Evolutionary conservation across 2,888 invertebrate species (phyloP).

Genomic region (Pristionchus fissidentatus): DNA sequence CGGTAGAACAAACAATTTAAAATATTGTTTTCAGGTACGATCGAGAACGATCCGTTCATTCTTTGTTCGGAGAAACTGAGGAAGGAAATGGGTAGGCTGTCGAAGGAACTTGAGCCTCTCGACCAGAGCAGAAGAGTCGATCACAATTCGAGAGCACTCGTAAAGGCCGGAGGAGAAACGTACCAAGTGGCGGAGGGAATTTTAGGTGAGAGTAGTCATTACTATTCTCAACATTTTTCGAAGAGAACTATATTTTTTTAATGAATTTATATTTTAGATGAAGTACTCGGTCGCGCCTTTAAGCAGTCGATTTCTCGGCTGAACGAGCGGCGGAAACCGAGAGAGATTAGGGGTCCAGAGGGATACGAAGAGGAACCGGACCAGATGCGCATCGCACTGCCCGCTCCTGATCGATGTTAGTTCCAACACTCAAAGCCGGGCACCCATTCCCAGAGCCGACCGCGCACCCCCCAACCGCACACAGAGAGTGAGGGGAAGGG

Average conservation of each 20-base stretch:
- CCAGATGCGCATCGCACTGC: slow-evolving; percentile 19
- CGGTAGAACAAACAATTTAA: too few species aligned
- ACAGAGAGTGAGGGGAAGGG: too few species aligned
- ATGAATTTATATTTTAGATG: slow-evolving; percentile 2
- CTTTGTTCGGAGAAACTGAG: slow-evolving; percentile 49
- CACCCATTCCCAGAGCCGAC: too few species aligned
- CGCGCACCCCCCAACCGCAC: too few species aligned
- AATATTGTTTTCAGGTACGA: slow-evolving; percentile 50
- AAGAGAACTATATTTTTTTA: not conserved
- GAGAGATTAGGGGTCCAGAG: not conserved
- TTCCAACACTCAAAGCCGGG: too few species aligned
- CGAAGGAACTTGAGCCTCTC: slow-evolving; percentile 22
- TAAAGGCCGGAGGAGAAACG: slow-evolving; percentile 1
- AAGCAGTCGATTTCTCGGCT: slow-evolving; percentile 11
- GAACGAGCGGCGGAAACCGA: slow-evolving; percentile 29
- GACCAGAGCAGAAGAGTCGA: not conserved
- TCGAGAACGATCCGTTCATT: slow-evolving; percentile 55
- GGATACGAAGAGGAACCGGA: not conserved
- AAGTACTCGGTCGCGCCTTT: slow-evolving; percentile 32
- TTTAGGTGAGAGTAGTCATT: not conserved
- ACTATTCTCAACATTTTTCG: not conserved
- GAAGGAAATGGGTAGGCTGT: slow-evolving; percentile 13
- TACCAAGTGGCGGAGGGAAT: slow-evolving; percentile 39
- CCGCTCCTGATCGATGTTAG: not conserved
- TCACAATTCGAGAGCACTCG: slow-evolving; percentile 16